Percentiles rank a stretch among this genome's conserved stretches.
Conservation (phyloP, 2,113 vertebrate genomes). For the Panthera uncia region DNA sequence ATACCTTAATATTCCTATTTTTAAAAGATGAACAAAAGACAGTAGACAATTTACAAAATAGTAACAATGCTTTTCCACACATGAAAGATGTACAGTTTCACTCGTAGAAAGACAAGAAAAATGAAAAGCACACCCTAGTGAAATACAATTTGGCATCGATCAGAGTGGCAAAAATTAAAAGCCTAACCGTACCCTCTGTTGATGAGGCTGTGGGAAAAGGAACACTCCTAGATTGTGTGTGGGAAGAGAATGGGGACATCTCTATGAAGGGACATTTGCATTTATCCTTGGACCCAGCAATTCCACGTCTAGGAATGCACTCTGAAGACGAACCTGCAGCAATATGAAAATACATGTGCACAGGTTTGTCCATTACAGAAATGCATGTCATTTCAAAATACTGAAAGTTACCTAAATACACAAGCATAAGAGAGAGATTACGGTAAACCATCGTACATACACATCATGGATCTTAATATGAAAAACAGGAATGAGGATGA, state of each 20-base stretch:
- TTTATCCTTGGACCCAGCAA: not conserved
- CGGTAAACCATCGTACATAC: not conserved
- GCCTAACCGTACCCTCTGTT: not conserved
- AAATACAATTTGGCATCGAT: not conserved
- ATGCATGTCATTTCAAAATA: not conserved
- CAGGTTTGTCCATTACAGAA: not conserved
- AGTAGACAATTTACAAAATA: not conserved
- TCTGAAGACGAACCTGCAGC: not conserved
- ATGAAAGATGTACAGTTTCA: not conserved
- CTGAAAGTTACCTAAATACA: not conserved
- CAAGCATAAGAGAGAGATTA: not conserved
- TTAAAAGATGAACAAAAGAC: not conserved
- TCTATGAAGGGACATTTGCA: not conserved
- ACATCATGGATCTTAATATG: not conserved
- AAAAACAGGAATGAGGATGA: not conserved
- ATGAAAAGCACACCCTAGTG: not conserved
- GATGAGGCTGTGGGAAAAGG: not conserved
- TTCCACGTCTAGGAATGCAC: not conserved
- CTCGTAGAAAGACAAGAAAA: constrained; percentile 5
- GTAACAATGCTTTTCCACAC: not conserved
- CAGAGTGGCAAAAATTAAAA: not conserved
- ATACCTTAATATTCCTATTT: not conserved
- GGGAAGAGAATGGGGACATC: not conserved
- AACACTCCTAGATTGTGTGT: not conserved
- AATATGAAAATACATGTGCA: not conserved